A percentile compares a stretch with the other conserved stretches of the same genome.
These are phyloP conservation scores for Malthinus flaveolus DNA, from an alignment of 2,888 invertebrate genomes.

Conservation along the genomic window DNA sequence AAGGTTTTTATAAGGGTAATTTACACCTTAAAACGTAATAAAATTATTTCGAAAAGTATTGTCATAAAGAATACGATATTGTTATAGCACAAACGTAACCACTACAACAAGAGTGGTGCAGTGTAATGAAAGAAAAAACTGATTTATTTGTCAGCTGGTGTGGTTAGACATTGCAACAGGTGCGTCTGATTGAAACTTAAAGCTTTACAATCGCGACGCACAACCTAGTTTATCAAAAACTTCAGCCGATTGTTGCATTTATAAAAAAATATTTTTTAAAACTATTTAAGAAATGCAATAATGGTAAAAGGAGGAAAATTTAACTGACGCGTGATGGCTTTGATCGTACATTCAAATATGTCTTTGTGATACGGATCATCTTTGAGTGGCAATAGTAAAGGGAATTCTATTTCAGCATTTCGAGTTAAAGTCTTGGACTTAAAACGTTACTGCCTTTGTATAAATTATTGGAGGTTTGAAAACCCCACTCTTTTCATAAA, in stretches of 20 bases:
- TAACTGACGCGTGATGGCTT: conserved; percentile 44
- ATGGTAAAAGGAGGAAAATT: conserved; percentile 48
- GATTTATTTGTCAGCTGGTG: conserved; percentile 47
- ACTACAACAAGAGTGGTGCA: conserved; percentile 38
- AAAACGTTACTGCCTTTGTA: neutral
- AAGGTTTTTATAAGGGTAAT: neutral
- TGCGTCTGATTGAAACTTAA: conserved; percentile 44
- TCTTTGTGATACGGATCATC: conserved; percentile 44
- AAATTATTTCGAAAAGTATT: conserved; percentile 8
- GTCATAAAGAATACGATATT: conserved; percentile 31
- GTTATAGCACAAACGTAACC: conserved; percentile 36
- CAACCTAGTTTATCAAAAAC: neutral
- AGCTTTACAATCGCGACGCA: conserved; percentile 37
- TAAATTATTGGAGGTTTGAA: too few species aligned
- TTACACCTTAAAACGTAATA: neutral
- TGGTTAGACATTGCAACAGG: conserved; percentile 47
- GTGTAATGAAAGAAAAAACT: conserved; percentile 46
- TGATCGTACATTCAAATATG: conserved; percentile 49
- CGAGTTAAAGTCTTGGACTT: conserved; percentile 31
- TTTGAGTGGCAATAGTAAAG: conserved; percentile 26
- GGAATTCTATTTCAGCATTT: conserved; percentile 10
- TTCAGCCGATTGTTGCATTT: neutral
- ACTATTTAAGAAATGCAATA: conserved; percentile 46
- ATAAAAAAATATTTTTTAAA: conserved; percentile 22
- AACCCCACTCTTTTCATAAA: too few species aligned